phyloP scores from a whole-genome alignment of 2,888 invertebrate genomes.

The Philereme vetulata region DNA sequence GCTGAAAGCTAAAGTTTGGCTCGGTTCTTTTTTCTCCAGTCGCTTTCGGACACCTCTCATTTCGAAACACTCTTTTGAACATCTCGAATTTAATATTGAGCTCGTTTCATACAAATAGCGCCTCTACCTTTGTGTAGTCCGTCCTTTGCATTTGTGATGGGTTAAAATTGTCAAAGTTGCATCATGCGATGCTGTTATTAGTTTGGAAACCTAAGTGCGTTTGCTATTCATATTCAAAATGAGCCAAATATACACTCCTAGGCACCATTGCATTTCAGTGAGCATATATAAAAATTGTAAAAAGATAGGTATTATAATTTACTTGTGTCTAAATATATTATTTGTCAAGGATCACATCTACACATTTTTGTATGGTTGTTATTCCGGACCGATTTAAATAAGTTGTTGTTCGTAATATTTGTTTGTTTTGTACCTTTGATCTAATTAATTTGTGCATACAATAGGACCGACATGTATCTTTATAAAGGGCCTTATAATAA shows the following conservation, averaged over 20 bases:
- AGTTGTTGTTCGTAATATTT: too few species aligned
- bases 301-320: too few species aligned
- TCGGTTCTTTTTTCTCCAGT: slow-evolving; percentile 52
- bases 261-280: slow-evolving; percentile 4
- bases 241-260: neutral
- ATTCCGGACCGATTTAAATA: too few species aligned
- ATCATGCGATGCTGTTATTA: slow-evolving; percentile 28
- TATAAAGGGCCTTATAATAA: too few species aligned
- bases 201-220: slow-evolving; percentile 22
- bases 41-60: slow-evolving; percentile 61
- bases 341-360: too few species aligned
- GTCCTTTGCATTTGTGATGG: slow-evolving; percentile 44
- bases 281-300: slow-evolving; percentile 12
- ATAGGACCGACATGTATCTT: too few species aligned
- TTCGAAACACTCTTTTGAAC: slow-evolving; percentile 48
- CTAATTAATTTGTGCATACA: too few species aligned
- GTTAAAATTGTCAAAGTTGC: slow-evolving; percentile 35
- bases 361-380: too few species aligned
- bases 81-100: slow-evolving; percentile 47
- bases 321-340: too few species aligned
- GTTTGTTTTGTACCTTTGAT: too few species aligned
- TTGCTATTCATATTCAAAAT: slow-evolving; percentile 19
- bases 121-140: slow-evolving; percentile 38
- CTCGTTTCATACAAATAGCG: slow-evolving; percentile 51
- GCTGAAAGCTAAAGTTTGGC: slow-evolving; percentile 60